Conservation (phyloP, 2,888 invertebrate genomes). For the Dasysyrphus albostriatus region DNA sequence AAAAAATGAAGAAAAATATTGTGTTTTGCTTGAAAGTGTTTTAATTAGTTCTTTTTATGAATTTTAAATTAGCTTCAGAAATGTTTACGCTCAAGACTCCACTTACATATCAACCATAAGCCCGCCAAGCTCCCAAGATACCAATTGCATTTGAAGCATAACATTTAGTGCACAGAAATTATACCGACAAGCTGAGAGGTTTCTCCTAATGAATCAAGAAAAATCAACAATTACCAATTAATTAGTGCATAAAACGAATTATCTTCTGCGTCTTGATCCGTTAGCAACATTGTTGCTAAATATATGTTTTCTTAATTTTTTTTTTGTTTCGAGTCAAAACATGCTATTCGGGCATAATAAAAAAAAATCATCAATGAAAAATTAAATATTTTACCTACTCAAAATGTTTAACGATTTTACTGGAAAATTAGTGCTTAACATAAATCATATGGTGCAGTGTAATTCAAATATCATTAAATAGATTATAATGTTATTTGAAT, state of each 20-base stretch:
- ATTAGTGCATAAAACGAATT: conserved; percentile 71
- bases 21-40: conserved; percentile 38
- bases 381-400: neutral
- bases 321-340: conserved; percentile 10
- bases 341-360: neutral
- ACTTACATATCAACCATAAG: conserved; percentile 4
- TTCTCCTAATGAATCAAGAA: conserved; percentile 65
- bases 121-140: conserved; percentile 3
- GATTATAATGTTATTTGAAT: conserved; percentile 57
- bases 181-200: conserved; percentile 42
- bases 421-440: conserved; percentile 31
- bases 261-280: conserved; percentile 24
- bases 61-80: conserved; percentile 67
- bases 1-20: conserved; percentile 27
- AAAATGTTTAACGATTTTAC: conserved; percentile 46
- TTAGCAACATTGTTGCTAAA: conserved; percentile 68
- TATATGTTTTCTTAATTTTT: conserved; percentile 15
- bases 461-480: conserved; percentile 65
- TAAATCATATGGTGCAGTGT: conserved; percentile 32
- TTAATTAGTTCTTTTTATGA: conserved; percentile 43
- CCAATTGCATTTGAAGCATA: conserved; percentile 53
- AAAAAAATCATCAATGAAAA: conserved; percentile 36
- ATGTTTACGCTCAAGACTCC: conserved; percentile 48
- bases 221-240: conserved; percentile 70
- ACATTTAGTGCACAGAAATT: conserved; percentile 69